These are phyloP conservation scores for Calidris pugnax DNA, from an alignment of 2,113 vertebrate genomes.

Conservation along the genomic window DNA sequence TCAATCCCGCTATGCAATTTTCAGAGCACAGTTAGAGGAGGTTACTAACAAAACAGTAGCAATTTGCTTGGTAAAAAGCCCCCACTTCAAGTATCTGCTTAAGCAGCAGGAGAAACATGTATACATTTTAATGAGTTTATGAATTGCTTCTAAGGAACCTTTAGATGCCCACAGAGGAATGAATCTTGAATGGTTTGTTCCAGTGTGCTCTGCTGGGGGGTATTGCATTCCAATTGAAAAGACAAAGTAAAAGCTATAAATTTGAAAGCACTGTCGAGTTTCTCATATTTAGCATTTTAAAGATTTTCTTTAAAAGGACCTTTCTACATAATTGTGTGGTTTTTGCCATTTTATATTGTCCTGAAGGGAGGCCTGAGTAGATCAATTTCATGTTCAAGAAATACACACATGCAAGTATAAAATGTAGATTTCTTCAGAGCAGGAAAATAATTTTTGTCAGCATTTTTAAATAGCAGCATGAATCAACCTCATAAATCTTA, in stretches of 20 bases:
- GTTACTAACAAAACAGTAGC: not conserved
- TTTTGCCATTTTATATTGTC: constrained; percentile 5
- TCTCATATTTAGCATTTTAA: not conserved
- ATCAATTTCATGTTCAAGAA: not conserved
- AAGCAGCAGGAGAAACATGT: not conserved
- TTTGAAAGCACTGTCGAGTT: constrained; percentile 12
- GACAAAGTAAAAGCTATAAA: constrained; percentile 18
- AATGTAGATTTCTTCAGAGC: not conserved
- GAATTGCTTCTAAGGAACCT: constrained; percentile 10
- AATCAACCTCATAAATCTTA: not conserved
- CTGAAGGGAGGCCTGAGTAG: not conserved
- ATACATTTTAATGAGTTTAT: constrained; percentile 37
- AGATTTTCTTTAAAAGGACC: not conserved
- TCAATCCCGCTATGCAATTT: not conserved
- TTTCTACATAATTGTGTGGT: not conserved
- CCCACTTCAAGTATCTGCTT: constrained; percentile 6
- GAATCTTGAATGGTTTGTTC: constrained; percentile 35
- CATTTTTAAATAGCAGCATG: not conserved
- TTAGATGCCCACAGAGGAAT: constrained; percentile 17
- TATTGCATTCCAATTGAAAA: constrained; percentile 18
- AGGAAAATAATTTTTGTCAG: not conserved
- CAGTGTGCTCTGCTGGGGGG: not conserved
- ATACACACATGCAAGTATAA: not conserved
- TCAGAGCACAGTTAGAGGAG: not conserved
- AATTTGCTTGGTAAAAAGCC: constrained; percentile 28